phyloP scores from a whole-genome alignment of 2,888 invertebrate species.

The Sympetrum striolatum region DNA sequence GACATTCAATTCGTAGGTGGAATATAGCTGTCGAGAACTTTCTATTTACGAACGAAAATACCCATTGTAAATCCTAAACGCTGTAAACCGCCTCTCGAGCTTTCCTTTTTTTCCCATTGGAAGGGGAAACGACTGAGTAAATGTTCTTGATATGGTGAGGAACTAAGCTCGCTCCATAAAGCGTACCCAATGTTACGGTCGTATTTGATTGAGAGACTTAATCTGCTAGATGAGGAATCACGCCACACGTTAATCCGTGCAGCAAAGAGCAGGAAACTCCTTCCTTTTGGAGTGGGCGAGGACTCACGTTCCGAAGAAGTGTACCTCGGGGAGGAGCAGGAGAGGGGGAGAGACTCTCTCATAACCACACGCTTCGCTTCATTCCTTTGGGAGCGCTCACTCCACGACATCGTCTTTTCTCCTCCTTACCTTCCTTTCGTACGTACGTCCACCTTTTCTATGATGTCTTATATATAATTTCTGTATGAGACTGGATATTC shows the following conservation, averaged over 20 bases:
- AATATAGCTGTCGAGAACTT: no score
- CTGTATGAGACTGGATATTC: neutral
- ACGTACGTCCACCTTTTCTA: neutral
- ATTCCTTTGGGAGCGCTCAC: neutral
- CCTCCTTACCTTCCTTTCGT: neutral
- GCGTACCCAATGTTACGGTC: neutral
- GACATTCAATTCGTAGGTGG: no score
- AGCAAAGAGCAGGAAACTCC: neutral
- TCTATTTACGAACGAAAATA: no score
- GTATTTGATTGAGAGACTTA: neutral
- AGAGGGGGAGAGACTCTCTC: neutral
- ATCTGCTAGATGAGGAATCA: neutral
- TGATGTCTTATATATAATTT: neutral
- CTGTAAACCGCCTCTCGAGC: no score
- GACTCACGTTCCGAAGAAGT: neutral
- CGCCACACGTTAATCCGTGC: neutral
- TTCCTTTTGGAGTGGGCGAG: neutral
- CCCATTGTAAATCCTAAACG: no score
- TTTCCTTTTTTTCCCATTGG: no score
- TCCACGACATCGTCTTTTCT: neutral
- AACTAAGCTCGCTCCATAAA: neutral
- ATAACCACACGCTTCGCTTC: neutral
- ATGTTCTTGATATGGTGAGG: no score
- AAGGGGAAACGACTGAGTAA: no score
- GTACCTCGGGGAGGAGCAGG: neutral